Base-by-base conservation (phyloP, 2,113 vertebrate genomes). In the Cairina moschata region DNA sequence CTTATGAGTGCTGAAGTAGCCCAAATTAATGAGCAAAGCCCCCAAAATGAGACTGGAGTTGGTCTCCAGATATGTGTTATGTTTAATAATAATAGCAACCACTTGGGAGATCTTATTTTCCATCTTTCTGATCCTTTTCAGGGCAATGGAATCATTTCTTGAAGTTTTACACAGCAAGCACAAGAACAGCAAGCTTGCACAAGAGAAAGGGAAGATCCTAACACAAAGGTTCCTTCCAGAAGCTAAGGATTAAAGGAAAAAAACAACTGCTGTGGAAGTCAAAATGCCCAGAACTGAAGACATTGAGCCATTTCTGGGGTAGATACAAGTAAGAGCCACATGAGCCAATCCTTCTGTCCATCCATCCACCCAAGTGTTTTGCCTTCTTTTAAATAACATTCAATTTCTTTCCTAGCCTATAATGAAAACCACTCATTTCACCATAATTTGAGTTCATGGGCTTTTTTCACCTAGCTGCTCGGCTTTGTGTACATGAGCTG, bases 121-220 rank as follows among this genome's bases (percentile, higher is more conserved):
- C 58, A 83, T 71, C 60, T 16, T 88, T 86, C 79, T 75, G 60
- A 88, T 83, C 44, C 29, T 91, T 90, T 62, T 42, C 20, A 75
- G 26, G 34, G 32, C 26, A 82, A 54, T 5, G 15, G 26, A 31
- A 60, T 21, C 2, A 5, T 81, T 67, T 77, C 65, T 72, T 76
- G 38, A 54, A 83, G 56, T 67, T 88, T 59, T 40, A 44, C 12
- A 18, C 15, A 65, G 34, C 31, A 68, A 59, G 26, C 13, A 5
- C 58, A 60, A 63, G 8, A 93, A 52, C 16, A 52, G 66, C 14
- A 90, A 81, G 65, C 23, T 72, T 90, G 31, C 20, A 40, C 23
- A 69, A 77, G 72, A 71, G 13, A 54, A 87, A 79, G 12, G 23
- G 17, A 75, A 81, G 21, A 58, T 56, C 88, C 56, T 54, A 17